phyloP scores from a whole-genome alignment of 2,797 vertebrate genomes.

The Okamejei kenojei region DNA sequence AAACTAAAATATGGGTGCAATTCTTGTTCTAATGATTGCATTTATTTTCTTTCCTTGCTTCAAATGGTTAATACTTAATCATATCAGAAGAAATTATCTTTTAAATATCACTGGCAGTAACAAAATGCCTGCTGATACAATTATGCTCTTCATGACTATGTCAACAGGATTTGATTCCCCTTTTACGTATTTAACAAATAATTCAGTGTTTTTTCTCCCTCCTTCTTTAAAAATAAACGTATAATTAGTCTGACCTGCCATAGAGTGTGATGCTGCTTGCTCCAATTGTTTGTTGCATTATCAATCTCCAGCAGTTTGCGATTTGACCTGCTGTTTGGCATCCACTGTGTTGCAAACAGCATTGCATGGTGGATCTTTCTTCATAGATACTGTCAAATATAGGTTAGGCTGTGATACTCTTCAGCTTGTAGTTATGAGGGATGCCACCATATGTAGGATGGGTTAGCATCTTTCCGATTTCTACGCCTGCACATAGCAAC shows the following conservation, averaged over 20 bases:
- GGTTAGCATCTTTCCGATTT: too few relatives aligned
- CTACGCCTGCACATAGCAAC: too few relatives aligned
- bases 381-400: neutral
- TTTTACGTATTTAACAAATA: slow-evolving; percentile 6
- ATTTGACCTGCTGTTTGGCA: slow-evolving; percentile 5
- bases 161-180: slow-evolving; percentile 17
- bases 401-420: too few relatives aligned
- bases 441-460: too few relatives aligned
- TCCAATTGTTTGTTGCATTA: neutral
- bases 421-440: too few relatives aligned
- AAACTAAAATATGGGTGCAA: neutral
- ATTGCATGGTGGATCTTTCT: neutral
- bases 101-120: neutral
- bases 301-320: neutral
- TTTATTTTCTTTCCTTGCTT: neutral
- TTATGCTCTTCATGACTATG: slow-evolving; percentile 14
- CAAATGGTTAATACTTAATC: neutral
- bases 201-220: slow-evolving; percentile 6
- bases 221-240: neutral
- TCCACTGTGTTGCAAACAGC: slow-evolving; percentile 15
- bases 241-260: slow-evolving; percentile 2
- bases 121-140: slow-evolving; percentile 23
- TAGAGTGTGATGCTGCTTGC: neutral
- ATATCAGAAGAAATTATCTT: neutral
- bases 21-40: neutral